phyloP scores from a whole-genome alignment of 92 coral and sea anemone species.

The Epizoanthus fatuus region DNA sequence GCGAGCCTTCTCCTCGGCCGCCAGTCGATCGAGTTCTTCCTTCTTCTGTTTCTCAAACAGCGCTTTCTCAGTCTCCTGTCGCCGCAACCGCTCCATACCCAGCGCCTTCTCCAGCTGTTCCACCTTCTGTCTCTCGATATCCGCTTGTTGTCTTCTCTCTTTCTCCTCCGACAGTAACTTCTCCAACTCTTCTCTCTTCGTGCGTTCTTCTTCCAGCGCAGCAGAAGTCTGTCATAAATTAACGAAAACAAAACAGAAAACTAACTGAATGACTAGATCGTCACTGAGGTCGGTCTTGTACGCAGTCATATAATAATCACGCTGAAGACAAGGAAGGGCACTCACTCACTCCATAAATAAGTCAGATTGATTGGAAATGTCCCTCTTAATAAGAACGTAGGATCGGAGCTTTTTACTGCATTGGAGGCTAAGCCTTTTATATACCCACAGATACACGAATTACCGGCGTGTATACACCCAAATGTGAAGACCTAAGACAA shows the following conservation, averaged over 20 bases:
- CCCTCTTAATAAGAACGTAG: no score
- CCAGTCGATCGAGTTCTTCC: slow-evolving; percentile 87
- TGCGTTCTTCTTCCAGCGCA: slow-evolving; percentile 82
- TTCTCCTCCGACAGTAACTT: slow-evolving; percentile 70
- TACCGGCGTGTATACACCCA: no score
- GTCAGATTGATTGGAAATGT: no score
- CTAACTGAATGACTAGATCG: background rate
- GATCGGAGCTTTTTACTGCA: no score
- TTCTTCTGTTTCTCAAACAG: slow-evolving; percentile 88
- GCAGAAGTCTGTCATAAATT: slow-evolving; percentile 47
- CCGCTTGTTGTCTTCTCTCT: slow-evolving; percentile 72
- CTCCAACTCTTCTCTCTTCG: slow-evolving; percentile 83
- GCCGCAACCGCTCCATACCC: slow-evolving; percentile 82
- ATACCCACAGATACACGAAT: no score
- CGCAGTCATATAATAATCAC: no score
- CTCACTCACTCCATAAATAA: no score
- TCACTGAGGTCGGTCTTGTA: no score
- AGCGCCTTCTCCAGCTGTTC: slow-evolving; percentile 89
- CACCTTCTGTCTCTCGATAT: slow-evolving; percentile 68
- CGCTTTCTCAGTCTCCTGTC: slow-evolving; percentile 93
- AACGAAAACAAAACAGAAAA: background rate
- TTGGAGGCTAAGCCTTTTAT: no score
- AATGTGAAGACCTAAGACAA: no score
- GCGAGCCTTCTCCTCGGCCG: slow-evolving; percentile 87
- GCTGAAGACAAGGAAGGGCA: no score